Percentiles rank a stretch among this genome's conserved stretches.
Conservation (phyloP, 2,888 invertebrate species). For the Pardosa pseudoannulata region DNA sequence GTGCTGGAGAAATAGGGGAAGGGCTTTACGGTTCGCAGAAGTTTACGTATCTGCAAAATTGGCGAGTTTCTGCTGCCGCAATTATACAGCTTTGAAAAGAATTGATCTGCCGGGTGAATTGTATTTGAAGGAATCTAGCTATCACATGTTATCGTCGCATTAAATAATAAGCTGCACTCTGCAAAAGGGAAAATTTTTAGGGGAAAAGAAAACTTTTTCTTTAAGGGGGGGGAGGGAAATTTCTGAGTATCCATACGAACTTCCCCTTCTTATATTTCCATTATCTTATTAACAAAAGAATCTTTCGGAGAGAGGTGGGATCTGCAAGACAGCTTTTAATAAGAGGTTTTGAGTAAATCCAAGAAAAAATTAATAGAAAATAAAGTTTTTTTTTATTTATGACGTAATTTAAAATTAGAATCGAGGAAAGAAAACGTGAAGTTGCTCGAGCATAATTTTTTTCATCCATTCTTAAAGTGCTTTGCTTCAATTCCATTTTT, state of each 20-base stretch:
- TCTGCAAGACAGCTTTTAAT: background rate
- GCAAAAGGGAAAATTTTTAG: too few species aligned
- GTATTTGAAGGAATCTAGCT: background rate
- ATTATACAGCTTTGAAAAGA: background rate
- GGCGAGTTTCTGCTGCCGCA: background rate
- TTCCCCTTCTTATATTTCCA: background rate
- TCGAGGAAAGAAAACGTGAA: background rate
- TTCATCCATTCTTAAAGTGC: too few species aligned
- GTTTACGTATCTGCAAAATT: background rate
- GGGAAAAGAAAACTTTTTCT: background rate
- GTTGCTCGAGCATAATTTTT: too few species aligned
- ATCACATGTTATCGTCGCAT: background rate
- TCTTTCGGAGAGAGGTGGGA: background rate
- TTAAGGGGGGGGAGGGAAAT: too few species aligned
- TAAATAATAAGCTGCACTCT: background rate
- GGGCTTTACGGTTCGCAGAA: background rate
- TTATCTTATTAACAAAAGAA: slow-evolving; percentile 1
- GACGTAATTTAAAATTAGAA: background rate
- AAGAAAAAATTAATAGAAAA: slow-evolving; percentile 1
- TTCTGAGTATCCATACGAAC: background rate
- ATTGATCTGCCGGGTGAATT: background rate
- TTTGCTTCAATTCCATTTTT: too few species aligned
- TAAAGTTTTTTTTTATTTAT: slow-evolving; percentile 1
- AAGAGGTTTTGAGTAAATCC: background rate
- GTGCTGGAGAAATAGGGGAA: background rate